phyloP scores from a whole-genome alignment of 37 sponge, comb jelly and placozoan species.

The Eunapius fragilis region DNA sequence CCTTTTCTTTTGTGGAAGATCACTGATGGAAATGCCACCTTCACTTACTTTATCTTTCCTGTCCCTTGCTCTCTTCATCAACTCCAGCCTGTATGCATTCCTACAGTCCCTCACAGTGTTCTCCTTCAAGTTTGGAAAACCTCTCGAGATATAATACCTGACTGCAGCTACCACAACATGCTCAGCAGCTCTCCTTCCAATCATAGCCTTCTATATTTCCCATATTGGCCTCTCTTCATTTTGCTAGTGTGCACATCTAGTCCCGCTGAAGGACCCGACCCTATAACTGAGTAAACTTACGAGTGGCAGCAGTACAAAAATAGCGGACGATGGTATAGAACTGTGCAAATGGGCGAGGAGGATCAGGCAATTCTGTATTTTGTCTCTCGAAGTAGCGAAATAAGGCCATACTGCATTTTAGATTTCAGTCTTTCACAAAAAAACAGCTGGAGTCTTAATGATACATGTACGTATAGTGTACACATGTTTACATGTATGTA shows the following conservation, averaged over 20 bases:
- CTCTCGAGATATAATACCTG: not conserved
- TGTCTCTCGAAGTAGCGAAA: not conserved
- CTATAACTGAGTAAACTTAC: conserved; percentile 2
- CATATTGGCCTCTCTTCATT: conserved; percentile 15
- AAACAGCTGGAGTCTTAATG: not conserved
- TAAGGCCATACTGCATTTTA: not conserved
- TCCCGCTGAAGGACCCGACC: not conserved
- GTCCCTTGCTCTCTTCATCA: conserved; percentile 8
- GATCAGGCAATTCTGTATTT: not conserved
- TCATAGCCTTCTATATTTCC: conserved; percentile 8
- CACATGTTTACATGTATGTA: not conserved
- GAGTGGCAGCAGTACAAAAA: not conserved
- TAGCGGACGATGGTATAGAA: not conserved
- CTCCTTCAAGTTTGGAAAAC: conserved; percentile 4
- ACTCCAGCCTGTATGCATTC: conserved; percentile 12
- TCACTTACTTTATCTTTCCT: not conserved
- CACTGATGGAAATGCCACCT: not conserved
- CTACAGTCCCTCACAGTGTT: conserved; percentile 26
- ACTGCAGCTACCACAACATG: not conserved
- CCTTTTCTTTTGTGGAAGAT: conserved; percentile 30
- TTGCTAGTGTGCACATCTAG: not conserved
- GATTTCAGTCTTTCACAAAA: not conserved
- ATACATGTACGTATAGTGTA: not conserved
- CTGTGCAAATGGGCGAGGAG: not conserved
- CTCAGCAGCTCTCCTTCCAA: conserved; percentile 16